phyloP scores from a whole-genome alignment of 2,888 invertebrate genomes.

The Carpatolechia fugitivella region DNA sequence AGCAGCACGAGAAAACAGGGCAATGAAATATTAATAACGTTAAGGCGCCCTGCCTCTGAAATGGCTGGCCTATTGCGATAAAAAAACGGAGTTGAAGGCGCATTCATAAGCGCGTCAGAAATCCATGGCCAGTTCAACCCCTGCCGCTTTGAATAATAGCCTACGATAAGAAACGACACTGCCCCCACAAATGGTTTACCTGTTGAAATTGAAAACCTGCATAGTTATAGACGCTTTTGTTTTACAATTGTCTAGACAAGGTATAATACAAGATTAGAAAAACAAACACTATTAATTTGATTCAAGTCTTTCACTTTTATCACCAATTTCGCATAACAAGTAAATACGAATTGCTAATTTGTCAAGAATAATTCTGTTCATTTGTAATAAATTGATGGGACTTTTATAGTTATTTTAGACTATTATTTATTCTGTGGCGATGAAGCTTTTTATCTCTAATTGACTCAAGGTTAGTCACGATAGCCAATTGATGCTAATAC shows the following conservation, averaged over 20 bases:
- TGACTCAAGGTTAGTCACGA: too few relatives aligned
- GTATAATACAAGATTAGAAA: too few relatives aligned
- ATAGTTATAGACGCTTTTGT: not conserved
- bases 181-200: not conserved
- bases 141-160: constrained; percentile 13
- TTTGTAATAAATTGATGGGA: too few relatives aligned
- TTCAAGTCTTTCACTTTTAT: too few relatives aligned
- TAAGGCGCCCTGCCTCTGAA: not conserved
- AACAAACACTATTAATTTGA: too few relatives aligned
- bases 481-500: too few relatives aligned
- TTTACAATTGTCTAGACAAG: not conserved
- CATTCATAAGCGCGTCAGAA: constrained; percentile 26
- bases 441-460: too few relatives aligned
- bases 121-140: constrained; percentile 24
- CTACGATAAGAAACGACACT: not conserved
- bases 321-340: too few relatives aligned
- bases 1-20: not conserved
- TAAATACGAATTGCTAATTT: too few relatives aligned
- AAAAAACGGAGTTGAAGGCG: constrained; percentile 29
- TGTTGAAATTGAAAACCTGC: not conserved
- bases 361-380: too few relatives aligned
- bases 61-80: constrained; percentile 48
- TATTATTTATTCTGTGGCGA: too few relatives aligned
- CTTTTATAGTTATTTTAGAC: too few relatives aligned
- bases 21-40: not conserved